Evolutionary conservation across 2,888 invertebrate species (phyloP), one percentile per base, ranked within the genome.

Genomic region (Drosophila fungiperda): DNA sequence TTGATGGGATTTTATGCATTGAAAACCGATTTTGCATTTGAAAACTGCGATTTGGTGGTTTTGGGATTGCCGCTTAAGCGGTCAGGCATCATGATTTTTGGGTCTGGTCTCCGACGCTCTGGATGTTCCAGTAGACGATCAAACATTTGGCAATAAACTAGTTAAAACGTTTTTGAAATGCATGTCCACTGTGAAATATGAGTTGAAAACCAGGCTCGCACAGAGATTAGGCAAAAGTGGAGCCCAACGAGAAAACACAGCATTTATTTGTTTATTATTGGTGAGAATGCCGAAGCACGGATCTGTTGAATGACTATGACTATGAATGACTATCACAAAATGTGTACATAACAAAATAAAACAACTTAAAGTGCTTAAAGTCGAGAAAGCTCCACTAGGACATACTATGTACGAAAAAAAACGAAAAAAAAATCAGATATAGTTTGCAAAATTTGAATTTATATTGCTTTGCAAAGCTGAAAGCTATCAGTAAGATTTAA

Each of bases 211-310:
- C 74, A 5, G 29, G 29, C 29, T 29, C 29, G 5, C 29, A 49
- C 76, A 68, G 52, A n/a, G 38, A n/a, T 40, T 9, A 0, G n/a
- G 38, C 50, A 63, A 74, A 63, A 33, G 58, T 54, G 58, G 54
- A 33, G 26, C 32, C 59, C 65, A 80, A 68, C 64, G 69, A 53
- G 53, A 75, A 69, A 65, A 73, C 73, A 64, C 78, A 62, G 73
- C 76, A 86, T 82, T 78, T 78, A 82, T 80, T 78, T 86, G 82
- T 76, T 67, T 74, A 80, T 86, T 76, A 78, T 80, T 45, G 26
- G 35, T 26, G 54, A 4, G 36, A 36, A 54, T 36, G 7, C n/a
- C n/a, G 38, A 35, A 15, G n/a, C 33, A 12, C 17, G 9, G 26
- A n/a, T 50, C 23, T 32, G 35, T 29, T 29, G 73, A 86, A 85